These are phyloP conservation scores for Rhynchomys soricoides DNA, from an alignment of 2,113 vertebrate species.

Conservation along the genomic window DNA sequence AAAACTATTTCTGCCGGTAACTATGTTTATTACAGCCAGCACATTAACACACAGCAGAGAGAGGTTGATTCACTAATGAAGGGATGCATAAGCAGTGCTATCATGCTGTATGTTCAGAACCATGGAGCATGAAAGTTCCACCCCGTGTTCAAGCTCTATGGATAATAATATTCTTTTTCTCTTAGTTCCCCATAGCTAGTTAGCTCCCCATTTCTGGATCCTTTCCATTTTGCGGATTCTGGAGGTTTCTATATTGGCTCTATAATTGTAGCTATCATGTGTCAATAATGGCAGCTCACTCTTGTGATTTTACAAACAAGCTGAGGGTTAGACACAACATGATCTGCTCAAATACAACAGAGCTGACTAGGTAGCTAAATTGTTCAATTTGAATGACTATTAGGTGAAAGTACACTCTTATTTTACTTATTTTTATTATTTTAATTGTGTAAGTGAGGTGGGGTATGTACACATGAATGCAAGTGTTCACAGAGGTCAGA, in stretches of 20 bases:
- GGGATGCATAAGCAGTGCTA: not conserved
- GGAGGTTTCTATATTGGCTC: not conserved
- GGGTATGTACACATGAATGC: not conserved
- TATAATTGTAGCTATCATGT: not conserved
- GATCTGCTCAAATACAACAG: not conserved
- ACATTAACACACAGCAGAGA: constrained; percentile 38
- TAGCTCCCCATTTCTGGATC: not conserved
- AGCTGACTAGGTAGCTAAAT: not conserved
- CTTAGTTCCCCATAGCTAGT: not conserved
- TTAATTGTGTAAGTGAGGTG: not conserved
- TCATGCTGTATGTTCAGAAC: not conserved
- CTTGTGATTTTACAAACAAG: not conserved
- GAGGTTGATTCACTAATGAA: constrained; percentile 49
- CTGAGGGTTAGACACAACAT: not conserved
- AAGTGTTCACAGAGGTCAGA: not conserved
- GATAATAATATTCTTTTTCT: not conserved
- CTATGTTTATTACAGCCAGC: constrained; percentile 76
- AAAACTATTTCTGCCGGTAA: constrained; percentile 80
- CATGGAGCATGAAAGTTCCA: not conserved
- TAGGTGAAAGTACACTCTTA: not conserved
- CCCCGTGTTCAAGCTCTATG: not conserved
- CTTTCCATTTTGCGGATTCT: not conserved
- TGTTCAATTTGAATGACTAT: not conserved
- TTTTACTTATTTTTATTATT: not conserved
- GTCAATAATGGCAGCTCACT: not conserved